Evolutionary conservation across 2,888 invertebrate genomes (phyloP).

Genomic region (Agrochola litura): DNA sequence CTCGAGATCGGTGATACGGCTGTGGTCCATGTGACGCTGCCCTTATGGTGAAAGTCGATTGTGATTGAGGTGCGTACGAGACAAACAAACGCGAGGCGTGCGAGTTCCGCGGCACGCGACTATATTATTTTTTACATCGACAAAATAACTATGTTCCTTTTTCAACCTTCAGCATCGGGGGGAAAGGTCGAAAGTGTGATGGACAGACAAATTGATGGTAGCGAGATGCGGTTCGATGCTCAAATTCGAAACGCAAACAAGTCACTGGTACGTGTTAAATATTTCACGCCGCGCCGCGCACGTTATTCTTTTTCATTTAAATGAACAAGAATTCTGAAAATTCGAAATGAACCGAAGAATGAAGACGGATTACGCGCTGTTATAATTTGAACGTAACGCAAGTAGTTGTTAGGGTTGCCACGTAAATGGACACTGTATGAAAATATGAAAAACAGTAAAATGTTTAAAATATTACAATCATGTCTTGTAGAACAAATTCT

Average conservation of each 20-base stretch:
- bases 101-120: slow-evolving; percentile 76
- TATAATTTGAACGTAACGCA: slow-evolving; percentile 48
- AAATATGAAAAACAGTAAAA: slow-evolving; percentile 1
- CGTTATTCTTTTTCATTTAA: slow-evolving; percentile 65
- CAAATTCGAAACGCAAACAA: slow-evolving; percentile 78
- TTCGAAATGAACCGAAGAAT: slow-evolving; percentile 43
- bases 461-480: slow-evolving; percentile 20
- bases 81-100: slow-evolving; percentile 77
- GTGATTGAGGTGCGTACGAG: slow-evolving; percentile 80
- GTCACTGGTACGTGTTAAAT: slow-evolving; percentile 73
- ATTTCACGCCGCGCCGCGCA: slow-evolving; percentile 70
- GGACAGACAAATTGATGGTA: slow-evolving; percentile 60
- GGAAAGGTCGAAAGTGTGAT: slow-evolving; percentile 70
- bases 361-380: slow-evolving; percentile 43
- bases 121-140: slow-evolving; percentile 73
- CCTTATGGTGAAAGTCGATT: slow-evolving; percentile 88
- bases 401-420: slow-evolving; percentile 44
- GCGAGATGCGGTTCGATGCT: slow-evolving; percentile 71
- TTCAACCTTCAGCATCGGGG: slow-evolving; percentile 67
- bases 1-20: slow-evolving; percentile 54
- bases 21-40: slow-evolving; percentile 75
- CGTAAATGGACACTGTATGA: background rate
- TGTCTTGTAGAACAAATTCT: slow-evolving; percentile 19
- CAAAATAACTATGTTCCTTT: slow-evolving; percentile 65
- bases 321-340: slow-evolving; percentile 58